phyloP scores from a whole-genome alignment of 2,888 invertebrate species.

The Drosophila prostipennis region DNA sequence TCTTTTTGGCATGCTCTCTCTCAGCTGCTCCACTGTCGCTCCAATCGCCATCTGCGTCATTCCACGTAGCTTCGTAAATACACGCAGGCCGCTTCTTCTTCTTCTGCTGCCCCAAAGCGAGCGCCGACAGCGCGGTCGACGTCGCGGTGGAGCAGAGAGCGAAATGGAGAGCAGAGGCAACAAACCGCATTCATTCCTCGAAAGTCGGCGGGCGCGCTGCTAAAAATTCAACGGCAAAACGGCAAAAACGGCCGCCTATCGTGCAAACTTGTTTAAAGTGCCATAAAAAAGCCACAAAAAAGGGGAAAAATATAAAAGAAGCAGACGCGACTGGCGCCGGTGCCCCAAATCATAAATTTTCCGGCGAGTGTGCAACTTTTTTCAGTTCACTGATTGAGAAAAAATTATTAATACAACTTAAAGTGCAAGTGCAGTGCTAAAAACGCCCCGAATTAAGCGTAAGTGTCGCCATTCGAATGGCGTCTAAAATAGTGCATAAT shows the following conservation, averaged over 20 bases:
- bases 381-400: slow-evolving; percentile 17
- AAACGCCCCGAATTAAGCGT: slow-evolving; percentile 29
- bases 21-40: slow-evolving; percentile 22
- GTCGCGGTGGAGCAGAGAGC: slow-evolving; percentile 13
- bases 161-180: neutral
- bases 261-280: slow-evolving; percentile 53
- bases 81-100: slow-evolving; percentile 63
- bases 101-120: slow-evolving; percentile 3
- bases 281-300: slow-evolving; percentile 39
- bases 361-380: slow-evolving; percentile 38
- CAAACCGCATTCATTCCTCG: slow-evolving; percentile 47
- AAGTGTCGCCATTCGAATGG: slow-evolving; percentile 12
- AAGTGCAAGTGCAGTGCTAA: slow-evolving; percentile 22
- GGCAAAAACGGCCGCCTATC: slow-evolving; percentile 52
- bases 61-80: slow-evolving; percentile 75
- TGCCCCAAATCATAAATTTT: slow-evolving; percentile 44
- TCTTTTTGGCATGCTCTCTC: neutral
- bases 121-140: slow-evolving; percentile 3
- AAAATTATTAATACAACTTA: slow-evolving; percentile 16
- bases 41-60: slow-evolving; percentile 58
- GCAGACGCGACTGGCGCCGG: slow-evolving; percentile 60
- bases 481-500: slow-evolving; percentile 14
- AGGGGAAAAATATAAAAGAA: slow-evolving; percentile 23
- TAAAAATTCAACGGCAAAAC: slow-evolving; percentile 27
- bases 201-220: slow-evolving; percentile 59